A percentile compares a stretch with the other conserved stretches of the same genome.
Evolutionary conservation across 2,113 vertebrate genomes (phyloP).

Genomic region (Scatophagus argus): DNA sequence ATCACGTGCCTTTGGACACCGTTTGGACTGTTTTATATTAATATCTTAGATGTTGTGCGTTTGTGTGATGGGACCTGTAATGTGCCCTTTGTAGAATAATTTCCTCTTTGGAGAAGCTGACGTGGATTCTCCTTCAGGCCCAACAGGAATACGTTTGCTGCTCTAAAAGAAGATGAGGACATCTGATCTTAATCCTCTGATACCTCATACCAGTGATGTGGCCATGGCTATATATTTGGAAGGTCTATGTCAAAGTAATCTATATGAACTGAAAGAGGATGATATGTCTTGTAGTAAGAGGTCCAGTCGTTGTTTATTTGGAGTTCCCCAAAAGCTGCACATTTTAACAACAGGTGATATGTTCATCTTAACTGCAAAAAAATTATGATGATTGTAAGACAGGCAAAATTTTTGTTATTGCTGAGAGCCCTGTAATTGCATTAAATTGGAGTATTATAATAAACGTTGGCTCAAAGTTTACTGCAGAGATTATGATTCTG

Average conservation of each 20-base stretch:
- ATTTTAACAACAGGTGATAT: neutral
- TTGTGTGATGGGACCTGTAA: conserved; percentile 12
- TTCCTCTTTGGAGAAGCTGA: conserved; percentile 10
- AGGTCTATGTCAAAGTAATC: neutral
- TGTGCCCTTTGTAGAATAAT: neutral
- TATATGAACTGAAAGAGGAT: neutral
- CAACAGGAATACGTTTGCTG: conserved; percentile 15
- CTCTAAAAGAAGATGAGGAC: neutral
- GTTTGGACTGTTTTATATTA: neutral
- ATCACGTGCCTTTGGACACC: neutral
- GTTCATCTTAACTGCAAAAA: neutral
- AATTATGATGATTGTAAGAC: neutral
- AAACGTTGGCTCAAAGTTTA: neutral
- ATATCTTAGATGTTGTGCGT: neutral
- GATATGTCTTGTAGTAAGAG: neutral
- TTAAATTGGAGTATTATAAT: neutral
- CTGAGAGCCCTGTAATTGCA: neutral
- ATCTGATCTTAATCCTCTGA: no score
- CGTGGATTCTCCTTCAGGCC: neutral
- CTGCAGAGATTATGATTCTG: conserved; percentile 14
- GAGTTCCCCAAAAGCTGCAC: no score
- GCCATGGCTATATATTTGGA: neutral
- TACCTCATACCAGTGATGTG: no score
- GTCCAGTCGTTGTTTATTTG: neutral
- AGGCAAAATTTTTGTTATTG: no score